Percentiles rank a stretch among this genome's conserved stretches.
Evolutionary conservation across 2,888 invertebrate genomes (phyloP).

Genomic region (Epinotia ramella): DNA sequence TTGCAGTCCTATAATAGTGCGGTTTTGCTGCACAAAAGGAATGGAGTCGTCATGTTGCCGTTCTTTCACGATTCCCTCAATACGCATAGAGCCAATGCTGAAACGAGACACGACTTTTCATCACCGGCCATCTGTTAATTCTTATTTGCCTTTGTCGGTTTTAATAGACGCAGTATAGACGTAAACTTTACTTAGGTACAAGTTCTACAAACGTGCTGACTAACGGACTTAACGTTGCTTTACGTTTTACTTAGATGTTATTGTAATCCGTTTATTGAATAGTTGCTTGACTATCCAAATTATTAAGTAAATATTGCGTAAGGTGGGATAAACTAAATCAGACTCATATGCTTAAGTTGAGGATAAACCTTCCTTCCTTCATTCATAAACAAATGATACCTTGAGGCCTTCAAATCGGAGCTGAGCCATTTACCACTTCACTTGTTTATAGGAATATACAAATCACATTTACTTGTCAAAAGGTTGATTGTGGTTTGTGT

Average conservation of each 20-base stretch:
- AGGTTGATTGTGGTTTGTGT: too few species aligned
- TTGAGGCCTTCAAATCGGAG: neutral
- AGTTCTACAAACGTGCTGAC: neutral
- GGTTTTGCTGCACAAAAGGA: constrained; percentile 16
- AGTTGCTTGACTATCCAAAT: neutral
- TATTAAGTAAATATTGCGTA: neutral
- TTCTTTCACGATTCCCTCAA: constrained; percentile 15
- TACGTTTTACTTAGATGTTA: too few species aligned
- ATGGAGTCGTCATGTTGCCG: constrained; percentile 25
- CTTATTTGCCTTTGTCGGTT: neutral
- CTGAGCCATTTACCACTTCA: neutral
- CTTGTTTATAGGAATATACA: too few species aligned
- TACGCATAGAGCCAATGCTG: constrained; percentile 12
- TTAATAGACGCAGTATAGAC: neutral
- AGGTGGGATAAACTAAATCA: neutral
- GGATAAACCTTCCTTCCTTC: neutral
- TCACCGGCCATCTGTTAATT: neutral
- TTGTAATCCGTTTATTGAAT: neutral
- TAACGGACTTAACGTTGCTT: neutral
- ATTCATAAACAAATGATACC: neutral
- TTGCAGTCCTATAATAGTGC: neutral
- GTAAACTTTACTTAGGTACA: neutral
- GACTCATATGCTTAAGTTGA: neutral
- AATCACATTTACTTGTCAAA: too few species aligned
- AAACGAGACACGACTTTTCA: constrained; percentile 13